Percentiles rank a stretch among this genome's conserved stretches.
Conservation (phyloP, 37 sponge, comb jelly and placozoan species). For the Aplysina aerophoba region DNA sequence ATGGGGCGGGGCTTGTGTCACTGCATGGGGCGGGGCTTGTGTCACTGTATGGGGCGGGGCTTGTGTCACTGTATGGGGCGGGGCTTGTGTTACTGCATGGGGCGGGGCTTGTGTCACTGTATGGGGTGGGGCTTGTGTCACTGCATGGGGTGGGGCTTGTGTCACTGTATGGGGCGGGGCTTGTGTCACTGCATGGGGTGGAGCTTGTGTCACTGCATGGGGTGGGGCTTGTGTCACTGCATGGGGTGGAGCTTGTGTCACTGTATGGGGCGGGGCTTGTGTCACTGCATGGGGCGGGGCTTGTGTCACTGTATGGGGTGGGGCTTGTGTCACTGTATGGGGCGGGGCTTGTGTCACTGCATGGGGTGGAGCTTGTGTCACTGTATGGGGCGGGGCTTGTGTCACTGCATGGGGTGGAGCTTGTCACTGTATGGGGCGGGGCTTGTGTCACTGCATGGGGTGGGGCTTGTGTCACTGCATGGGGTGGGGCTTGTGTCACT, state of each 20-base stretch:
- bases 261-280: slow-evolving; percentile 25
- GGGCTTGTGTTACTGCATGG: background rate
- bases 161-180: slow-evolving; percentile 28
- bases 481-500: background rate
- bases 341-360: slow-evolving; percentile 24
- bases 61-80: slow-evolving; percentile 27
- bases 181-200: background rate
- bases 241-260: slow-evolving; percentile 2
- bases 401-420: background rate
- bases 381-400: background rate
- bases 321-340: background rate
- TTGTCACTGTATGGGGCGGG: slow-evolving; percentile 9
- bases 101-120: background rate
- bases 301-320: background rate
- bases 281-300: background rate
- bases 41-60: background rate
- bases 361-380: background rate
- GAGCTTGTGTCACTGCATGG: background rate
- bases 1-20: background rate
- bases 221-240: background rate
- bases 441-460: slow-evolving; percentile 23
- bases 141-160: slow-evolving; percentile 4
- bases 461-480: background rate
- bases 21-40: background rate
- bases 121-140: background rate